Conservation (phyloP, 2,113 vertebrate genomes). For the Thalassoma bifasciatum region DNA sequence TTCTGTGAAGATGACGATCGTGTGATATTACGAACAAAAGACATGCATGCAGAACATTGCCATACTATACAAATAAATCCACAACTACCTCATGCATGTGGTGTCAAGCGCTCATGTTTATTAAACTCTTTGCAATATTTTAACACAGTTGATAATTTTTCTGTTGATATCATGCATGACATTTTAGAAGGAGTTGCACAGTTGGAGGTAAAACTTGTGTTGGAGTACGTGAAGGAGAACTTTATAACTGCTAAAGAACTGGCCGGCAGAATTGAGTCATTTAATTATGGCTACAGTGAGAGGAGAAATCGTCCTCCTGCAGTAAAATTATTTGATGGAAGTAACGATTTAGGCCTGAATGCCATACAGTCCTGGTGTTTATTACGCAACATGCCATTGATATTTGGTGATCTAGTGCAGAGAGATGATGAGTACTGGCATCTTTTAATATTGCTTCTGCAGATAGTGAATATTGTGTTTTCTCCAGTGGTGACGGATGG, state of each 20-base stretch:
- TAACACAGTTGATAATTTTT: no score
- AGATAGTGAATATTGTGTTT: slow-evolving; percentile 53
- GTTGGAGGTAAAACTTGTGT: no score
- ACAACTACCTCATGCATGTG: no score
- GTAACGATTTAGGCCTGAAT: slow-evolving; percentile 49
- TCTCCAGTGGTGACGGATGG: slow-evolving; percentile 25
- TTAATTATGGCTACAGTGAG: slow-evolving; percentile 1
- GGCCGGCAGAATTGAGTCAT: slow-evolving; percentile 3
- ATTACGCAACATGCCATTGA: no score
- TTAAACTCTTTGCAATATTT: no score
- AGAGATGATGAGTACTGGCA: slow-evolving; percentile 35
- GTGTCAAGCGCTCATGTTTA: no score
- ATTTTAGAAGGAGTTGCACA: no score
- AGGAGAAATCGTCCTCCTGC: background rate
- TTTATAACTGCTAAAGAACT: no score
- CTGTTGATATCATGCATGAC: no score
- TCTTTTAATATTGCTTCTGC: slow-evolving; percentile 46
- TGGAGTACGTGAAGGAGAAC: no score
- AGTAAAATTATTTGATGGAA: slow-evolving; percentile 18
- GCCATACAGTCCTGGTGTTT: slow-evolving; percentile 40
- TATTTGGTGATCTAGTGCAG: no score
- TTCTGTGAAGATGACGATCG: slow-evolving; percentile 6
- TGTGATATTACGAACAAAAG: slow-evolving; percentile 14
- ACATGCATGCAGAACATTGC: background rate
- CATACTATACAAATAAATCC: no score